Percentiles rank a stretch among this genome's conserved stretches.
Conservation (phyloP, 2,113 vertebrate species). For the Aleadryas rufinucha region DNA sequence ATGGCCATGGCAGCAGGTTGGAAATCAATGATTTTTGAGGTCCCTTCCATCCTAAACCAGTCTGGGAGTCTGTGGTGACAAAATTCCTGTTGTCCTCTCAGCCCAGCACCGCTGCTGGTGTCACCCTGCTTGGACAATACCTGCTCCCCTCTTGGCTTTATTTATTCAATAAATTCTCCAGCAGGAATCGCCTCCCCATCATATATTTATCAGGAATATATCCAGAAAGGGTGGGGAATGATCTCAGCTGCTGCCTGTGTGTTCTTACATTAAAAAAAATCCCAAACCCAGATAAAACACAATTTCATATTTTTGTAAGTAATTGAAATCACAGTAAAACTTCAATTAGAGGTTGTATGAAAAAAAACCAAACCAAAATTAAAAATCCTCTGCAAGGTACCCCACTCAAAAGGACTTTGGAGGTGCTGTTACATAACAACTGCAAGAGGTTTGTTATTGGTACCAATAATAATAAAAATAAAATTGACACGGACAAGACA, state of each 20-base stretch:
- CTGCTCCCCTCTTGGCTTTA: background rate
- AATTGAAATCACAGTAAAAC: background rate
- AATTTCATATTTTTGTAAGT: background rate
- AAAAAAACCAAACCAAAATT: no score
- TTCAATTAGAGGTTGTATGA: background rate
- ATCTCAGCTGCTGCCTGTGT: background rate
- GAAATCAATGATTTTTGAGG: background rate
- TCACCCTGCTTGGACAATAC: background rate
- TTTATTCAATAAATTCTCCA: background rate
- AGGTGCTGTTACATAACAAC: background rate
- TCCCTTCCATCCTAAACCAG: background rate
- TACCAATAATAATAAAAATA: background rate
- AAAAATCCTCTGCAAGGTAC: background rate
- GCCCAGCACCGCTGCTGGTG: accelerated
- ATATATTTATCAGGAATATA: background rate
- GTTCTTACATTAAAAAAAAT: background rate
- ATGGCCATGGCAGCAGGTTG: background rate
- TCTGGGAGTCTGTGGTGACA: background rate
- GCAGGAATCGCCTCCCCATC: background rate
- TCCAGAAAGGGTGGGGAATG: accelerated
- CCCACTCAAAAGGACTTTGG: background rate
- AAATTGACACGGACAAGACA: background rate
- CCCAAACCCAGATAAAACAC: background rate
- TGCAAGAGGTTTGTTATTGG: background rate
- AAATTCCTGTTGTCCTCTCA: background rate